A percentile compares a stretch with the other conserved stretches of the same genome.
These are phyloP conservation scores for Aegithalos caudatus DNA, from an alignment of 2,113 vertebrate species.

Conservation along the genomic window DNA sequence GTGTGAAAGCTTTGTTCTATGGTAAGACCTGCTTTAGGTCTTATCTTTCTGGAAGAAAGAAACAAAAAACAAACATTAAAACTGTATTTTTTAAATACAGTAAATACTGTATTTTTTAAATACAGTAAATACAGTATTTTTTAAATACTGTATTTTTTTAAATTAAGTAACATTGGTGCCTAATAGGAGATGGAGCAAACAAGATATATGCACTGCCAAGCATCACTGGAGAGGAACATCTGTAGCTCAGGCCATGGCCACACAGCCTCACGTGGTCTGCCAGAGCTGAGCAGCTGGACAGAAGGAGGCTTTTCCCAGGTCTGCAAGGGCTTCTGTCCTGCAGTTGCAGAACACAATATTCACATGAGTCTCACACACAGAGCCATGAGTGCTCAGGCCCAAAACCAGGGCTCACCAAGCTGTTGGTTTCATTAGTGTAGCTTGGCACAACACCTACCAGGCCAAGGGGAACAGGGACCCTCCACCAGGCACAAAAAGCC, in stretches of 20 bases:
- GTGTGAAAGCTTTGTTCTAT: neutral
- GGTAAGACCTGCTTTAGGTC: neutral
- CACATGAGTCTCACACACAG: neutral
- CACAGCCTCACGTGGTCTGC: fast-evolving
- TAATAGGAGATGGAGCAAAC: neutral
- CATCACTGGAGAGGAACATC: neutral
- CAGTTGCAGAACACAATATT: neutral
- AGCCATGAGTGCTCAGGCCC: neutral
- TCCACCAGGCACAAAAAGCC: neutral
- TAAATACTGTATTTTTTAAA: neutral
- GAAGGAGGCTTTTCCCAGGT: neutral
- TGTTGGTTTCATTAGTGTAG: neutral
- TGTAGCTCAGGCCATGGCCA: neutral
- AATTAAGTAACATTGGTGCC: neutral
- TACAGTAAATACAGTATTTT: neutral
- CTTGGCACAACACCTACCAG: neutral
- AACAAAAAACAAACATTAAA: neutral
- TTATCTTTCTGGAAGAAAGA: neutral
- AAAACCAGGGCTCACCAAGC: neutral
- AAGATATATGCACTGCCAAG: neutral
- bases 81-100: neutral
- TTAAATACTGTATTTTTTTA: too few relatives aligned
- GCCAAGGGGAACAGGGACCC: neutral
- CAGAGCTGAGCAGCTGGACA: neutral
- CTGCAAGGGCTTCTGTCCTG: neutral